Evolutionary conservation across 2,113 vertebrate genomes (phyloP).

Genomic region (Sturnira hondurensis): DNA sequence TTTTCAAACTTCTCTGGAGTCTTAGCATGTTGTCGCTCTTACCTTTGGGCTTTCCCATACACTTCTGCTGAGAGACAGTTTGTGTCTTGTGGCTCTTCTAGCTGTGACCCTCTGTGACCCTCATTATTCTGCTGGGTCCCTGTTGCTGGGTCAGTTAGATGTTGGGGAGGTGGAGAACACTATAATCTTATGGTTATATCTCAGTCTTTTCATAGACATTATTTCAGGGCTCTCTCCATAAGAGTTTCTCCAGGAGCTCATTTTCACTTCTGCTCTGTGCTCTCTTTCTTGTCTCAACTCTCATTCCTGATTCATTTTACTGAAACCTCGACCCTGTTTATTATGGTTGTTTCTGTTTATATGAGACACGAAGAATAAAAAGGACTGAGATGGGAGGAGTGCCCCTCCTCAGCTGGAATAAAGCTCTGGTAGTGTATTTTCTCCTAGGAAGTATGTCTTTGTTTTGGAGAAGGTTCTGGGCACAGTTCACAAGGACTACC

Average conservation of each 20-base stretch:
- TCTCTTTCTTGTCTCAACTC: neutral
- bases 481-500: neutral
- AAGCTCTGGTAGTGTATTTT: neutral
- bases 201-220: neutral
- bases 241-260: neutral
- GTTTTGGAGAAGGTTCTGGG: neutral
- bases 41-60: neutral
- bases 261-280: neutral
- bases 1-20: neutral
- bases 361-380: neutral
- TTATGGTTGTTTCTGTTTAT: neutral
- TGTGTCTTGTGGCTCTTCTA: neutral
- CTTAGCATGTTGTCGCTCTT: neutral
- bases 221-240: neutral
- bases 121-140: neutral
- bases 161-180: neutral
- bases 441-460: neutral
- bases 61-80: neutral
- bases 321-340: neutral
- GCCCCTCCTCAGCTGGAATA: neutral
- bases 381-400: neutral
- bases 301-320: neutral
- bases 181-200: neutral
- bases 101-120: neutral
- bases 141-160: neutral